These are phyloP conservation scores for Girardinus metallicus DNA, from an alignment of 2,797 vertebrate genomes.

Conservation along the genomic window DNA sequence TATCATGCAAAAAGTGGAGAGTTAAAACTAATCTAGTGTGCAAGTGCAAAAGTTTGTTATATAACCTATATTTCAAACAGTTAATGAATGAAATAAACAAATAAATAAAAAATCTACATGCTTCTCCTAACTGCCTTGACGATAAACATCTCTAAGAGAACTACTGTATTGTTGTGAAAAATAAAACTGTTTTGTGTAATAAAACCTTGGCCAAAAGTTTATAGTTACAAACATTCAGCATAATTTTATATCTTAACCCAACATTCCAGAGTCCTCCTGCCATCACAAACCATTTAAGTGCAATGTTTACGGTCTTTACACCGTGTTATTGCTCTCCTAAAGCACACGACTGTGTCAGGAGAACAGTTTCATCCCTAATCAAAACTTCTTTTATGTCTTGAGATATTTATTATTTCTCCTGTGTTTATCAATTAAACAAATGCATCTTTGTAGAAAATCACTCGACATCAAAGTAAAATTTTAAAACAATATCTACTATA, in stretches of 20 bases:
- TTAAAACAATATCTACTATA: neutral
- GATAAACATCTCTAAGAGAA: neutral
- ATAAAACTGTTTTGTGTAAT: neutral
- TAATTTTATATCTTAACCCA: slow-evolving; percentile 2
- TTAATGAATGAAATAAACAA: too few species aligned
- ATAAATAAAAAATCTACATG: too few species aligned
- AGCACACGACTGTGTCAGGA: slow-evolving; percentile 44
- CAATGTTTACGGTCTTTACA: slow-evolving; percentile 45
- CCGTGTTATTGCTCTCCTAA: slow-evolving; percentile 19
- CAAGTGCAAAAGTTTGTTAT: neutral
- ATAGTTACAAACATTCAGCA: neutral
- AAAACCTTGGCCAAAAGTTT: neutral
- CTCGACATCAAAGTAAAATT: too few species aligned
- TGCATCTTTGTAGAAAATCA: slow-evolving; percentile 15
- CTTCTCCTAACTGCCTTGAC: neutral
- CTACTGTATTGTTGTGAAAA: neutral
- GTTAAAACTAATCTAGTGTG: slow-evolving; percentile 7
- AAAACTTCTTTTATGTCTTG: slow-evolving; percentile 28
- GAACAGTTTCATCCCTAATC: slow-evolving; percentile 33
- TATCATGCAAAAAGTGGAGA: neutral
- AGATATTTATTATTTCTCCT: slow-evolving; percentile 27
- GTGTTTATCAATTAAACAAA: neutral
- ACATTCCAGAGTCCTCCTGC: slow-evolving; percentile 16
- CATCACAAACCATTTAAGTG: slow-evolving; percentile 36
- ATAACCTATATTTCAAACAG: slow-evolving; percentile 3